These are phyloP conservation scores for Mesorhabditis spiculigera DNA, from an alignment of 2,888 invertebrate species.

Conservation along the genomic window DNA sequence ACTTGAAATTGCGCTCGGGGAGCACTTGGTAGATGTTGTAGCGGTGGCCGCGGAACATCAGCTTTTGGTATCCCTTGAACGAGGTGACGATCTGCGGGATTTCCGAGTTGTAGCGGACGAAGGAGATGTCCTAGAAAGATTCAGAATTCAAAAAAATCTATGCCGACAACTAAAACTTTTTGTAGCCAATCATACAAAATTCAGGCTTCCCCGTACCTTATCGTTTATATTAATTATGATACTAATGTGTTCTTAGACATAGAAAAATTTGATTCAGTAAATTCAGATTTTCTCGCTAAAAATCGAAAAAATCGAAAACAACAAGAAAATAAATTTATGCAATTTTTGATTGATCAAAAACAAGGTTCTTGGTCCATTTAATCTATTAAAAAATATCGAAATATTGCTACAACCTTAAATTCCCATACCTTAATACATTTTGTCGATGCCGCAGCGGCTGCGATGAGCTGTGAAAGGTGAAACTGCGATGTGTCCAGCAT, in stretches of 20 bases:
- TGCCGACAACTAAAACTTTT: no score
- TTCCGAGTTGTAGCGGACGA: slow-evolving; percentile 49
- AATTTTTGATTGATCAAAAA: no score
- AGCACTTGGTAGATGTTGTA: slow-evolving; percentile 56
- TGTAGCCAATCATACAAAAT: no score
- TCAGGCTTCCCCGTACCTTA: no score
- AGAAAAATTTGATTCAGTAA: no score
- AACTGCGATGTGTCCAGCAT: background rate
- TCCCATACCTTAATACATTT: background rate
- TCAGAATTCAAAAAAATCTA: background rate
- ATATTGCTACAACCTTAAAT: background rate
- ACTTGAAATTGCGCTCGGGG: slow-evolving; percentile 46
- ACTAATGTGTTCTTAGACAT: no score
- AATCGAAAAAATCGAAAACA: no score
- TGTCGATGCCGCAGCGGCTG: background rate
- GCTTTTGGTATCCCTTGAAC: slow-evolving; percentile 57
- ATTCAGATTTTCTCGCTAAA: no score
- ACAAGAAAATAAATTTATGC: no score
- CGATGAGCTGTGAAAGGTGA: slow-evolving; percentile 4
- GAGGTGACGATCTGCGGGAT: slow-evolving; percentile 55
- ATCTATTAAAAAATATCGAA: no score
- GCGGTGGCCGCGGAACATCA: slow-evolving; percentile 56
- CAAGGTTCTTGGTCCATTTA: no score
- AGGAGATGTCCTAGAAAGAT: slow-evolving; percentile 20
- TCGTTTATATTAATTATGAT: no score